Evolutionary conservation across 2,797 vertebrate genomes (phyloP).

Genomic region (Eleutherodactylus coqui): DNA sequence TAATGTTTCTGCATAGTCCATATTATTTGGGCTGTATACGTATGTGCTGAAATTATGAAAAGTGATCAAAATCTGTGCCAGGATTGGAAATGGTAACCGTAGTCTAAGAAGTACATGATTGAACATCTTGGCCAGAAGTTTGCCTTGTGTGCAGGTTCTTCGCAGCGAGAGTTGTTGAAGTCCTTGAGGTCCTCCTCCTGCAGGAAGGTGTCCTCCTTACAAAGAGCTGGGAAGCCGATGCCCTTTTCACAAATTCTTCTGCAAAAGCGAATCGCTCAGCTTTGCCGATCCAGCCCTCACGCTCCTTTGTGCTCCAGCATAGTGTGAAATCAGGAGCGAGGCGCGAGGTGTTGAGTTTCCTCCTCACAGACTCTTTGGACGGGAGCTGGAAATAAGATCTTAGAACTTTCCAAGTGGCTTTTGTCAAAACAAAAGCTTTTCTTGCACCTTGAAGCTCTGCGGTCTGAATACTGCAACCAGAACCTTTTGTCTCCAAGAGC

Average conservation of each 20-base stretch:
- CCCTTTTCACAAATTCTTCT: conserved; percentile 12
- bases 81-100: no score
- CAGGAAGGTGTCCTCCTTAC: background rate
- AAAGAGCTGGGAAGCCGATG: background rate
- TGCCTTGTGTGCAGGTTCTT: no score
- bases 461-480: background rate
- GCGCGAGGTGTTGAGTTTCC: conserved; percentile 23
- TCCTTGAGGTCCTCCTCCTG: background rate
- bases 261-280: background rate
- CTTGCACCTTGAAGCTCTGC: background rate
- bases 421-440: background rate
- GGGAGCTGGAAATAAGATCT: background rate
- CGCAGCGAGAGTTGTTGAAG: no score
- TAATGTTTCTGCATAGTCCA: no score
- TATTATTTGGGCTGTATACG: no score
- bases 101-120: no score
- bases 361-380: background rate
- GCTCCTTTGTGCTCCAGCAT: background rate
- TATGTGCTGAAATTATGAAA: no score
- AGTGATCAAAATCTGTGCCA: no score
- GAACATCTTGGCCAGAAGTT: no score
- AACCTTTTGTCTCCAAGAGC: background rate
- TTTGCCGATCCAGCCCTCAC: background rate
- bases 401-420: background rate
- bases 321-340: conserved; percentile 16